Conservation (phyloP, 2,113 vertebrate species). For the Rhinopithecus roxellana region DNA sequence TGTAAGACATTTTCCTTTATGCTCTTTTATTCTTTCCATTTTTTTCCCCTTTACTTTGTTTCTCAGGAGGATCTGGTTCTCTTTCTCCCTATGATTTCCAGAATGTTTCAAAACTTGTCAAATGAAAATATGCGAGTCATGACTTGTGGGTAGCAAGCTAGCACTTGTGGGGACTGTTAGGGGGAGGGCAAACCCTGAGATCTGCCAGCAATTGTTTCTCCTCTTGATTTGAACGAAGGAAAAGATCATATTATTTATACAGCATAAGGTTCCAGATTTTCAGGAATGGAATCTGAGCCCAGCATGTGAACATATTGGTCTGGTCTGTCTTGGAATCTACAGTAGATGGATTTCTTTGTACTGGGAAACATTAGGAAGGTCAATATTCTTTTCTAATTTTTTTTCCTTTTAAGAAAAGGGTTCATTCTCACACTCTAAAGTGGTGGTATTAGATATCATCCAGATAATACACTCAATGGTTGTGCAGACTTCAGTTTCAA, state of each 20-base stretch:
- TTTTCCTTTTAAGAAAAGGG: conserved; percentile 74
- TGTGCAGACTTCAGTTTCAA: conserved; percentile 75
- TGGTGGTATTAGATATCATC: conserved; percentile 84
- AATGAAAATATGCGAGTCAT: conserved; percentile 78
- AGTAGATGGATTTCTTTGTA: conserved; percentile 84
- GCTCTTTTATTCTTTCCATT: not conserved
- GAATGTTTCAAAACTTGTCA: conserved; percentile 78
- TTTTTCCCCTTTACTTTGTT: not conserved
- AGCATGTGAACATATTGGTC: conserved; percentile 81
- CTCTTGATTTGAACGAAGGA: conserved; percentile 80
- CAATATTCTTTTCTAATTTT: conserved; percentile 74
- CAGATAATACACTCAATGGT: conserved; percentile 83
- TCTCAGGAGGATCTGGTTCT: conserved; percentile 74
- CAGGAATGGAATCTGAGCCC: conserved; percentile 85
- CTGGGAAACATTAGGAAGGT: conserved; percentile 82
- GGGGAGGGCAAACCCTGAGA: conserved; percentile 64
- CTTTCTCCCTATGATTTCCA: conserved; percentile 69
- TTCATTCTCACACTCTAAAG: conserved; percentile 83
- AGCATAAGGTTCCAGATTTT: conserved; percentile 85
- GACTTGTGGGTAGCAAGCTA: conserved; percentile 76
- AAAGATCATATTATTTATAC: conserved; percentile 84
- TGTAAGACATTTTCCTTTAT: conserved; percentile 36
- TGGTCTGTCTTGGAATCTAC: conserved; percentile 78
- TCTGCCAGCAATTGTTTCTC: conserved; percentile 82
- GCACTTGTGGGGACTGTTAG: conserved; percentile 73